Conservation (phyloP, 2,113 vertebrate species). For the Cebus imitator region DNA sequence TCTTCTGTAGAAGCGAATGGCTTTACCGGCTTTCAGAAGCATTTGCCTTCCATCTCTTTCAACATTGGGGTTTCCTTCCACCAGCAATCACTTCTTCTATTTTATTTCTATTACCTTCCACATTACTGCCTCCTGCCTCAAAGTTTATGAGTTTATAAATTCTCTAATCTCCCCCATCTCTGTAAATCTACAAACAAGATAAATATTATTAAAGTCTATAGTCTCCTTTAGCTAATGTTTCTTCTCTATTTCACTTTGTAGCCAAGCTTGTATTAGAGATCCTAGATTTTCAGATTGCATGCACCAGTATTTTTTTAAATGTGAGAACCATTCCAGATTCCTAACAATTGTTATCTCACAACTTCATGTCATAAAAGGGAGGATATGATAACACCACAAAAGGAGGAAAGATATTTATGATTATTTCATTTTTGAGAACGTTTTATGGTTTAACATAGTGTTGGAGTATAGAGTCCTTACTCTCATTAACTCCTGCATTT, state of each 20-base stretch:
- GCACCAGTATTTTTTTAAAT: neutral
- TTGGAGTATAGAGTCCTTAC: neutral
- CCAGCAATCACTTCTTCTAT: neutral
- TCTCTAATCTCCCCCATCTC: neutral
- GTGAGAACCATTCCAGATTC: neutral
- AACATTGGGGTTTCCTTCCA: neutral
- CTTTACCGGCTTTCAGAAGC: neutral
- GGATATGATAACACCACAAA: neutral
- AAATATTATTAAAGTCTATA: neutral
- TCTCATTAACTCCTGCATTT: constrained; percentile 56
- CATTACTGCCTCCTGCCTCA: neutral
- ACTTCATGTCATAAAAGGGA: neutral
- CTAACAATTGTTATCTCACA: neutral
- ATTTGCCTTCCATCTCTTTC: neutral
- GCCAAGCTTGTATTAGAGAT: neutral
- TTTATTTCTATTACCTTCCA: neutral
- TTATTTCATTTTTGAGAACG: neutral
- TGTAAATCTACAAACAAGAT: neutral
- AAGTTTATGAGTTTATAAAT: neutral
- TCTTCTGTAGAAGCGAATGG: neutral
- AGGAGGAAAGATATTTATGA: neutral
- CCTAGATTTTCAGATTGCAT: neutral
- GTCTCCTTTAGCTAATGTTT: neutral
- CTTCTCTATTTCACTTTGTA: neutral
- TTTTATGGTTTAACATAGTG: neutral